Percentiles rank a stretch among this genome's conserved stretches.
Evolutionary conservation across 2,888 invertebrate genomes (phyloP).

Genomic region (Clepsis dumicolana): DNA sequence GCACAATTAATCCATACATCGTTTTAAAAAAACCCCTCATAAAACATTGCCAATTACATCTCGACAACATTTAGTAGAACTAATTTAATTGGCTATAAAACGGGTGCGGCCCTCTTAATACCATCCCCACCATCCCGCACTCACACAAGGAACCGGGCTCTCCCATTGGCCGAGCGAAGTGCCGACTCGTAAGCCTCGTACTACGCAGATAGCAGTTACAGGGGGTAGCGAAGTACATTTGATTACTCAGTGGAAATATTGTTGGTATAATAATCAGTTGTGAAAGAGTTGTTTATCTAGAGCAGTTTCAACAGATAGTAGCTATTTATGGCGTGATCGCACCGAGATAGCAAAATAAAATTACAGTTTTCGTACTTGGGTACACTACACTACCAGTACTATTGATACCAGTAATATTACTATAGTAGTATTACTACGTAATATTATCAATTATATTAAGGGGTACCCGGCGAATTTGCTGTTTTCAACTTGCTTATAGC

Average conservation of each 20-base stretch:
- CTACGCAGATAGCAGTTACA: slow-evolving; percentile 29
- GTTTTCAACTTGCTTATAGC: too few species aligned
- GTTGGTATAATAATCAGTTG: background rate
- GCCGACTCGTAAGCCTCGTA: slow-evolving; percentile 15
- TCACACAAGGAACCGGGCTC: slow-evolving; percentile 53
- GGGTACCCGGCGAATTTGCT: too few species aligned
- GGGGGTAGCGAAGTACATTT: slow-evolving; percentile 20
- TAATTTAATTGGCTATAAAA: slow-evolving; percentile 57
- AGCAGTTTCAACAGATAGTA: background rate
- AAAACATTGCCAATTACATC: slow-evolving; percentile 51
- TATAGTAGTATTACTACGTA: too few species aligned
- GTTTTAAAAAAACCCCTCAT: slow-evolving; percentile 35
- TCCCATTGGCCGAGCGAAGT: slow-evolving; percentile 55
- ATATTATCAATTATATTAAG: too few species aligned
- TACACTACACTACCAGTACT: too few species aligned
- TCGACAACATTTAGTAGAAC: slow-evolving; percentile 59
- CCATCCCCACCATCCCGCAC: slow-evolving; percentile 53
- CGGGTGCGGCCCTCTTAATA: slow-evolving; percentile 50
- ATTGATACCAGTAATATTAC: too few species aligned
- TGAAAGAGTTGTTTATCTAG: background rate
- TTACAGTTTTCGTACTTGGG: too few species aligned
- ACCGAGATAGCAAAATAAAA: too few species aligned
- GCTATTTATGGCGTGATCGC: background rate
- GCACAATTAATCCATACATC: slow-evolving; percentile 26
- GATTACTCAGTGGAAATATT: background rate